Percentiles rank a stretch among this genome's conserved stretches.
phyloP scores from a whole-genome alignment of 2,888 invertebrate species.

The Phanerotoma sp. region DNA sequence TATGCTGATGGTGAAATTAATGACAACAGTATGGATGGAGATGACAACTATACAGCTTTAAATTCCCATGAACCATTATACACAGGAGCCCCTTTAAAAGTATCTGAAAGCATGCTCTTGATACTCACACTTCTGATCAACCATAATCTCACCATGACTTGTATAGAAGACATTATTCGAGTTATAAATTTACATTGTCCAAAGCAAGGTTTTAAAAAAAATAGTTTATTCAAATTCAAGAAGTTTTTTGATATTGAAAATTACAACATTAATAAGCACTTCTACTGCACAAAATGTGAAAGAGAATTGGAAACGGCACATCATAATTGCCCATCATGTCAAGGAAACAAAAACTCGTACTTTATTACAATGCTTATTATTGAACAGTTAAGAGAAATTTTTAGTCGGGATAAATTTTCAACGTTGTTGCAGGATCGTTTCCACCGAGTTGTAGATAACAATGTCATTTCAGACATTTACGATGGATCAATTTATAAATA shows the following conservation, averaged over 20 bases:
- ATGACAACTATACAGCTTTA: no score
- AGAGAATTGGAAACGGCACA: background rate
- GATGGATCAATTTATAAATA: slow-evolving; percentile 8
- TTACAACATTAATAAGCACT: background rate
- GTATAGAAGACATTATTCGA: slow-evolving; percentile 18
- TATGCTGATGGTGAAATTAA: no score
- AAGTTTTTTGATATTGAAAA: slow-evolving; percentile 15
- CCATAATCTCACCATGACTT: slow-evolving; percentile 17
- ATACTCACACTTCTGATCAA: slow-evolving; percentile 17
- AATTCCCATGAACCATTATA: slow-evolving; percentile 22
- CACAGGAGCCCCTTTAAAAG: slow-evolving; percentile 13
- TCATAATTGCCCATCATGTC: background rate
- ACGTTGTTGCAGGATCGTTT: background rate
- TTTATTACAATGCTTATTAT: background rate
- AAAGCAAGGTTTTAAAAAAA: slow-evolving; percentile 7
- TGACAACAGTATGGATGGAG: no score
- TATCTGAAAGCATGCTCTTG: slow-evolving; percentile 20
- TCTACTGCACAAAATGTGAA: background rate
- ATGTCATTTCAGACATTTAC: slow-evolving; percentile 12
- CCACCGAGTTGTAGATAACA: background rate
- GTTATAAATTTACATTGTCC: slow-evolving; percentile 6
- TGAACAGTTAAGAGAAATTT: background rate
- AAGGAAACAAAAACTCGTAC: background rate
- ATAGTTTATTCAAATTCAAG: slow-evolving; percentile 24
- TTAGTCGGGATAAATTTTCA: background rate